Evolutionary conservation across 2,888 invertebrate genomes (phyloP), one percentile per base, ranked within the genome.

Genomic region (Phengaris arion): DNA sequence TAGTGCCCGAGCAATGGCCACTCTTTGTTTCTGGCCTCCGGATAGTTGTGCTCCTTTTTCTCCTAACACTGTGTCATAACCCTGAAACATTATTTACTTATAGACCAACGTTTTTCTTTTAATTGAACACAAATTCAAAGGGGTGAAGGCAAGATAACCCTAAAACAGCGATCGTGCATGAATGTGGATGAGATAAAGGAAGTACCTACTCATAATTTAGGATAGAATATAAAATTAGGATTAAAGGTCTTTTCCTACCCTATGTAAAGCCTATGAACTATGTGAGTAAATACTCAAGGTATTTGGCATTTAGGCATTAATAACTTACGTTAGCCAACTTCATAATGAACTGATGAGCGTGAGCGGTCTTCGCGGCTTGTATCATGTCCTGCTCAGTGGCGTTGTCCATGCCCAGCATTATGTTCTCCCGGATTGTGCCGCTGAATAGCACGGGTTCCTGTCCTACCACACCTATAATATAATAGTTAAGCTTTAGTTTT

Each of bases 371-470:
- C 2, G 97, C 96, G 0, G 97, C 97, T 48, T 93, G 91, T 81
- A 96, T 94, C 81, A 97, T 93, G 78, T 96, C 96, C 75, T 94
- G 94, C 78, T 95, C 94, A 3, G 94, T 94, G 59, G 95, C 94
- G 79, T 89, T 89, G 4, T 94, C 94, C 80, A 95, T 89, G 2
- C 98, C 98, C 82, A 97, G 96, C 12, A 96, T 90, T 80, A 95
- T 95, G 85, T 95, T 95, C 78, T 95, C 94, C 2, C 94, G 94
- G 80, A 98, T 96, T 10, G 96, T 96, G 73, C 97, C 96, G 80
- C 96, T 96, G 93, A 98, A 98, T 54, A 98, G 93, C 13, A 97
- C 96, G 0, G 98, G 98, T 83, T 98, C 98, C 87, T 98, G 98
- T 0, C 97, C 97, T 10, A 98, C 98, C 69, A 98, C 95, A n/a